Conservation (phyloP, 2,113 vertebrate species). For the Copsychus sechellarum region DNA sequence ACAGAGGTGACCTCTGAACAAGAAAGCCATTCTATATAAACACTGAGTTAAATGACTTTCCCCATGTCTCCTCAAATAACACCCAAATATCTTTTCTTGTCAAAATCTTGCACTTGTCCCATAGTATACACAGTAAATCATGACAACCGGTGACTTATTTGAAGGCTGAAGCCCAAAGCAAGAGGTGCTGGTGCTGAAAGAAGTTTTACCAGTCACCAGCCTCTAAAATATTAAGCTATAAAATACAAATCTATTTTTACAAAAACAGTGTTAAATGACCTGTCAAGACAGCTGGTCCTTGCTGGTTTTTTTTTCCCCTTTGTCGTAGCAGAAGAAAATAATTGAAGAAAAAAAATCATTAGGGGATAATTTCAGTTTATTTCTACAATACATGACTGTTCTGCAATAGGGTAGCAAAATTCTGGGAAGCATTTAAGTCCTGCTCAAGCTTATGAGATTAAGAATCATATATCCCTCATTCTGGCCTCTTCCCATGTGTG, state of each 20-base stretch:
- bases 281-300: not conserved
- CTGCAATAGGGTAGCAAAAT: not conserved
- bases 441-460: not conserved
- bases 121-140: conserved; percentile 35
- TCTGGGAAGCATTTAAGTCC: not conserved
- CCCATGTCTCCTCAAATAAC: conserved; percentile 54
- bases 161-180: conserved; percentile 48
- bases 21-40: conserved; percentile 58
- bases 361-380: not conserved
- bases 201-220: conserved; percentile 22
- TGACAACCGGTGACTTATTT: conserved; percentile 45
- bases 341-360: not conserved
- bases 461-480: not conserved
- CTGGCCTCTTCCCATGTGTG: not conserved
- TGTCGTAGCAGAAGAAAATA: not conserved
- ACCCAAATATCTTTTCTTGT: conserved; percentile 64
- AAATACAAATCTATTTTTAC: conserved; percentile 30
- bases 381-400: not conserved
- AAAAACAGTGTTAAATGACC: conserved; percentile 43
- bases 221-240: conserved; percentile 56
- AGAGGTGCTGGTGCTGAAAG: conserved; percentile 25
- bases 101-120: conserved; percentile 59
- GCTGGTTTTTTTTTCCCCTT: not conserved
- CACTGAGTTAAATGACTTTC: conserved; percentile 44
- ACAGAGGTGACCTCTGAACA: conserved; percentile 51